Percentiles rank a stretch among this genome's conserved stretches.
Conservation (phyloP, 2,888 invertebrate genomes). For the Pegoplata infirma region DNA sequence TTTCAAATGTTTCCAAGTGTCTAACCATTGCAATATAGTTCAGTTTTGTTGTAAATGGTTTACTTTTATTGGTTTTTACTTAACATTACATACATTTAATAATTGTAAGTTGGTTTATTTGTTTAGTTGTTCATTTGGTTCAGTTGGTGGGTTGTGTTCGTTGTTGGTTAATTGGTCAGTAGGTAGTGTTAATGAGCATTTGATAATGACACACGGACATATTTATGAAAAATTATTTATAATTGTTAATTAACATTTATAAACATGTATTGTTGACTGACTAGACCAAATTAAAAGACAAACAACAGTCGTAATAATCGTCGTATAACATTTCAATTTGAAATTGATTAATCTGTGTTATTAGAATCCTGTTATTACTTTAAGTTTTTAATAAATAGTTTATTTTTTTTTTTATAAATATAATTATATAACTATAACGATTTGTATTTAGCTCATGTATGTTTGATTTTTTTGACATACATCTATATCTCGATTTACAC, state of each 20-base stretch:
- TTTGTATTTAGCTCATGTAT: not conserved
- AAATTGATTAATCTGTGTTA: constrained; percentile 42
- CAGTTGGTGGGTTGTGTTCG: too few relatives aligned
- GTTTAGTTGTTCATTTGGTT: not conserved
- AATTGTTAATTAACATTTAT: constrained; percentile 42
- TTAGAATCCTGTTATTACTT: constrained; percentile 50
- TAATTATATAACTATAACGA: not conserved
- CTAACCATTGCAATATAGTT: too few relatives aligned
- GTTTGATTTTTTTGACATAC: not conserved
- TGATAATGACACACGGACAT: constrained; percentile 38
- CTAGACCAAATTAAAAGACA: too few relatives aligned
- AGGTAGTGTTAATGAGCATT: constrained; percentile 57
- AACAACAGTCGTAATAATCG: constrained; percentile 2
- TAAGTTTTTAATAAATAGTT: constrained; percentile 33
- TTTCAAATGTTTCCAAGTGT: too few relatives aligned
- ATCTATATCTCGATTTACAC: too few relatives aligned
- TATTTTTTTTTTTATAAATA: not conserved
- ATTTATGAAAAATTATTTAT: constrained; percentile 51
- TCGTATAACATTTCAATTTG: constrained; percentile 2
- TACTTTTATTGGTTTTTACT: too few relatives aligned
- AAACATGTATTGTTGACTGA: not conserved
- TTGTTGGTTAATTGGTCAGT: constrained; percentile 53
- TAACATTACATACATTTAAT: not conserved
- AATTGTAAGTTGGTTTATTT: not conserved
- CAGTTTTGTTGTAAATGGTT: not conserved